Evolutionary conservation across 2,797 vertebrate species (phyloP).

Genomic region (Chromis chromis): DNA sequence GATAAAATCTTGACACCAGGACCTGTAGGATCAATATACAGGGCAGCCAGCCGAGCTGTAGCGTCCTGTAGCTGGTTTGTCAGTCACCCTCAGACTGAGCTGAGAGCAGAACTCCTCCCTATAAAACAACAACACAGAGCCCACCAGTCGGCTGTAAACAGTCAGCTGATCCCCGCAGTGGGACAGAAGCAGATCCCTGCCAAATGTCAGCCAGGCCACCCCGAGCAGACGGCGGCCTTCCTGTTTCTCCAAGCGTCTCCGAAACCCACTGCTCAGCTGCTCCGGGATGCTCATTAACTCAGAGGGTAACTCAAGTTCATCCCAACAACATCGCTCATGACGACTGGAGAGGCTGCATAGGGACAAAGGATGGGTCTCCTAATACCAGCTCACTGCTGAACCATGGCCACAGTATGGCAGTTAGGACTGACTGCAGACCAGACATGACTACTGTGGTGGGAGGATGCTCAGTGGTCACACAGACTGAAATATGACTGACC

Average conservation of each 20-base stretch:
- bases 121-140: constrained; percentile 24
- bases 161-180: constrained; percentile 22
- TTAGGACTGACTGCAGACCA: not conserved
- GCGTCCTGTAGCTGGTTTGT: constrained; percentile 2
- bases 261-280: constrained; percentile 26
- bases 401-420: constrained; percentile 2
- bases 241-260: constrained; percentile 31
- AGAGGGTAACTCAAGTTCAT: constrained; percentile 50
- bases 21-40: not conserved
- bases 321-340: not conserved
- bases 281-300: constrained; percentile 36
- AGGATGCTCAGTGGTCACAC: not conserved
- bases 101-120: not conserved
- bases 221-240: constrained; percentile 15
- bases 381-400: constrained; percentile 12
- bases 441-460: not conserved
- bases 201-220: constrained; percentile 28
- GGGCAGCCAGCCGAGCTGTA: not conserved
- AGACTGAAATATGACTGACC: not conserved
- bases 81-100: constrained; percentile 23
- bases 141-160: constrained; percentile 36
- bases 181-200: constrained; percentile 25
- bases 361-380: constrained; percentile 16
- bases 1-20: not conserved
- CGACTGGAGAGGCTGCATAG: constrained; percentile 17